These are phyloP conservation scores for Periophthalmus modestus DNA, from an alignment of 2,113 vertebrate species.

Conservation along the genomic window DNA sequence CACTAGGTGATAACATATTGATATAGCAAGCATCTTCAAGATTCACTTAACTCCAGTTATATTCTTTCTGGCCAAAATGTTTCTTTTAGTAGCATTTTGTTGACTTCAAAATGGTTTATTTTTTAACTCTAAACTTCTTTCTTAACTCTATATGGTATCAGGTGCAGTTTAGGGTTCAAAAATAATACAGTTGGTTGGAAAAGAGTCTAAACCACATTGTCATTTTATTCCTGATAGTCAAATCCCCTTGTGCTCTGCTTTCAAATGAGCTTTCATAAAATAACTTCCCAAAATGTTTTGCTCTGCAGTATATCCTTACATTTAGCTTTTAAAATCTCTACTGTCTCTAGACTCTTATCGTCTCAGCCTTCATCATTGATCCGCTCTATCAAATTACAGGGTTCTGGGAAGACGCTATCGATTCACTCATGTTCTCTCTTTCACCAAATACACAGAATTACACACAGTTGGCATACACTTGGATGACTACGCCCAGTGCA, in stretches of 20 bases:
- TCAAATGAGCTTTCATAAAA: background rate
- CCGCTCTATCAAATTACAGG: slow-evolving; percentile 73
- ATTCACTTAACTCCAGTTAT: background rate
- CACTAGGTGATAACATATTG: background rate
- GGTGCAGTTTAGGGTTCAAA: slow-evolving; percentile 4
- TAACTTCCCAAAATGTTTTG: slow-evolving; percentile 13
- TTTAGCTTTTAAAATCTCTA: slow-evolving; percentile 13
- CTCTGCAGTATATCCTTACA: slow-evolving; percentile 7
- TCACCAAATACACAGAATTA: slow-evolving; percentile 27
- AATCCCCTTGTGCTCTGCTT: slow-evolving; percentile 1
- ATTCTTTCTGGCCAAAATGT: background rate
- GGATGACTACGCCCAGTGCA: slow-evolving; percentile 28
- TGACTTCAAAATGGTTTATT: no score
- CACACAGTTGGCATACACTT: slow-evolving; percentile 17
- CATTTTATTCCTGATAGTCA: slow-evolving; percentile 13
- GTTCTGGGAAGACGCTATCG: slow-evolving; percentile 72
- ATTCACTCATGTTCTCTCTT: slow-evolving; percentile 59
- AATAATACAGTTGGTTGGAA: slow-evolving; percentile 14
- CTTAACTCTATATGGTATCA: no score
- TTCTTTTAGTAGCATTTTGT: background rate
- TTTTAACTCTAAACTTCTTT: no score
- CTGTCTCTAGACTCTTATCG: slow-evolving; percentile 27
- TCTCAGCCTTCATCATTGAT: slow-evolving; percentile 63
- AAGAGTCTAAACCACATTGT: slow-evolving; percentile 13
- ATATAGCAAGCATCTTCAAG: background rate